Evolutionary conservation across 1,140 invertebrate species (phyloP), one percentile per base, ranked within the genome.

Genomic region (Sitobion miscanthi): DNA sequence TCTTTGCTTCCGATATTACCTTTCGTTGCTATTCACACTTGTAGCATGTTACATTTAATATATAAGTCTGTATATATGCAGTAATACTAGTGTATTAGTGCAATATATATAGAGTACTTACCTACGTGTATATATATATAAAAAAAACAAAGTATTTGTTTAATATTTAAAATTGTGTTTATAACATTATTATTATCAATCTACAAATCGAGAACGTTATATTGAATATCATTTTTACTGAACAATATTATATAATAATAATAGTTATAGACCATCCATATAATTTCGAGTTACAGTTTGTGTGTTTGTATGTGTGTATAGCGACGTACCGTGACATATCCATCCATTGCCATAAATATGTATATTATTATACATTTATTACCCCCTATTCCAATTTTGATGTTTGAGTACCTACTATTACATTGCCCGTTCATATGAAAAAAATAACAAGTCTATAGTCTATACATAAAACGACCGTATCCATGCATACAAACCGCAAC

Each of bases 1-100:
- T 90, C 89, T 90, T 90, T 90, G 89, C 89, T 90, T 90, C 89
- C 54, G 89, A 90, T 77, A 69, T 90, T 90, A 90, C 89, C 89
- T 90, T 90, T 90, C 89, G 54, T 90, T 57, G 54, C 57, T 90
- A 90, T 90, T 90, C 89, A 77, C 62, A 77, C 62, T 77, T 77
- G 62, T n/a, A 77, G n/a, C 62, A 77, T 35, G 14, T 77, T 77
- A 77, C 62, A 90, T 90, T 69, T 90, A 45, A 69, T 69, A 45
- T 9, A 69, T 62, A 90, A 23, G 9, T 8, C 14, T n/a, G 17
- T 52, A 30, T 86, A 30, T 85, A 42, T 86, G 30, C 14, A n/a
- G 30, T 88, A 23, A 82, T 35, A 82, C 35, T 23, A 38, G 38
- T 83, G 25, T 62, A 83, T 38, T 85, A 85, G 4, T 30, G 9